Evolutionary conservation across 92 coral and sea anemone species (phyloP).

Genomic region (Siderastrea siderea): DNA sequence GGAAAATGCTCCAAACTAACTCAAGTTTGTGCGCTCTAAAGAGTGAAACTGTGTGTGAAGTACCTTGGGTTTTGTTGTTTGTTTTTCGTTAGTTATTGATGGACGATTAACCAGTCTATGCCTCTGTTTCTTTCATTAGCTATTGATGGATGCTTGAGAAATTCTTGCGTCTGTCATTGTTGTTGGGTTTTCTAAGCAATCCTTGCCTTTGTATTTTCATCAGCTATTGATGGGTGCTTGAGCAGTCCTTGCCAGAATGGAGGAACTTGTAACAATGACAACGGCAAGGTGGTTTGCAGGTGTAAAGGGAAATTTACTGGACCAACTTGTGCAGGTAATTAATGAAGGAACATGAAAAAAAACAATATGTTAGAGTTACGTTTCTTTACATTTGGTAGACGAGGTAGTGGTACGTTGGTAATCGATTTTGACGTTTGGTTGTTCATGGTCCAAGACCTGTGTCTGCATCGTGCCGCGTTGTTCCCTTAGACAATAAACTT

Average conservation of each 20-base stretch:
- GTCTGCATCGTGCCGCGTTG: too few relatives aligned
- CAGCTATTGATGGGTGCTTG: constrained; percentile 85
- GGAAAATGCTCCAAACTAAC: too few relatives aligned
- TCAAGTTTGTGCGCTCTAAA: too few relatives aligned
- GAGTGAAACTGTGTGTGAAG: not conserved
- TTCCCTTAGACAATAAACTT: too few relatives aligned
- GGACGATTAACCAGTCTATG: constrained; percentile 87
- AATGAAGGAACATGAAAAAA: too few relatives aligned
- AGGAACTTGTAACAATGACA: constrained; percentile 86
- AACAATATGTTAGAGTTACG: too few relatives aligned
- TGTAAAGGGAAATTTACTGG: constrained; percentile 94
- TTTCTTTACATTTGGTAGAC: too few relatives aligned
- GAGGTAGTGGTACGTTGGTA: too few relatives aligned
- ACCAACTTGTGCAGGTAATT: constrained; percentile 87
- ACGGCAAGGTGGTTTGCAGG: constrained; percentile 89
- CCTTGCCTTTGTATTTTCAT: not conserved
- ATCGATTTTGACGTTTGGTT: too few relatives aligned
- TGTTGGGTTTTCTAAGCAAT: too few relatives aligned
- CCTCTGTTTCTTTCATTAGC: not conserved
- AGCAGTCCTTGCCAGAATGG: constrained; percentile 88
- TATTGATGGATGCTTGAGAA: constrained; percentile 80
- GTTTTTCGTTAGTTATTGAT: constrained; percentile 41
- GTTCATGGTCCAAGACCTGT: too few relatives aligned
- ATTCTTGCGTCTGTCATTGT: constrained; percentile 63
- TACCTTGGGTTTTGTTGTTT: not conserved